Conservation (phyloP, 2,113 vertebrate species). For the Barbus barbus region DNA sequence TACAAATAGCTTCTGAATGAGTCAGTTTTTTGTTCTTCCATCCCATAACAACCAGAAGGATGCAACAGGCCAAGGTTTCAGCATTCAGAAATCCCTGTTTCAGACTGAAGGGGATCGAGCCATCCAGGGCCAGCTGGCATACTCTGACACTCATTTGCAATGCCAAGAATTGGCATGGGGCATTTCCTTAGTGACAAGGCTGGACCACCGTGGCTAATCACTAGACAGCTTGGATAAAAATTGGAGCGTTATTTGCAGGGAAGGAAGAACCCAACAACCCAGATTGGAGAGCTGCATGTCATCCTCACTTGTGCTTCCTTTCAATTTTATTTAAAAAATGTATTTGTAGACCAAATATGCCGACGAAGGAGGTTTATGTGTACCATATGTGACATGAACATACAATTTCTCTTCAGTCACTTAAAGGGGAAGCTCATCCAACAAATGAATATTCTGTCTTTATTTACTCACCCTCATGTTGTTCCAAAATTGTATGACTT, state of each 20-base stretch:
- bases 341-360: background rate
- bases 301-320: background rate
- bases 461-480: background rate
- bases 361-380: background rate
- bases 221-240: slow-evolving; percentile 30
- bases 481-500: background rate
- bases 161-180: slow-evolving; percentile 47
- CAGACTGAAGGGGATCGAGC: slow-evolving; percentile 22
- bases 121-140: slow-evolving; percentile 51
- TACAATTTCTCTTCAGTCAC: background rate
- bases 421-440: background rate
- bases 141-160: slow-evolving; percentile 17
- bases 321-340: background rate
- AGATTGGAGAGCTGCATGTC: background rate
- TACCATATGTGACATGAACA: background rate
- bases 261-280: background rate
- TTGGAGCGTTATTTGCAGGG: background rate
- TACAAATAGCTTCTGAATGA: background rate
- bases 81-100: slow-evolving; percentile 45
- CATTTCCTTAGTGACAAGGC: slow-evolving; percentile 45
- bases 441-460: no score
- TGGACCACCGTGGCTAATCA: slow-evolving; percentile 39
- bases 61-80: slow-evolving; percentile 30
- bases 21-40: background rate
- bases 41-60: slow-evolving; percentile 39